Percentiles rank a stretch among this genome's conserved stretches.
phyloP scores from a whole-genome alignment of 2,888 invertebrate species.

The Mystacides longicornis region DNA sequence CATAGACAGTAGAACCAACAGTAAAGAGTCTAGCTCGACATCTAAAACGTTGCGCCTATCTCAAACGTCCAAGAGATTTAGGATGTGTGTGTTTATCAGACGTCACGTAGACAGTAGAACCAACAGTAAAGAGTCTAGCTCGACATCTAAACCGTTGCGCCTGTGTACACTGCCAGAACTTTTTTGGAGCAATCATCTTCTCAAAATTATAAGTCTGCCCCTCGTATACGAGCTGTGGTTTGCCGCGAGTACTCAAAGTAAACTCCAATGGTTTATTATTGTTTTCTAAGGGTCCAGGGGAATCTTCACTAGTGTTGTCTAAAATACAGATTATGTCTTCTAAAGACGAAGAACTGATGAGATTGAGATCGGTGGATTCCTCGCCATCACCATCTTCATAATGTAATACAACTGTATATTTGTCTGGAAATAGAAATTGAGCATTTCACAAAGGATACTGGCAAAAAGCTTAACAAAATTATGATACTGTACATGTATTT shows the following conservation, averaged over 20 bases:
- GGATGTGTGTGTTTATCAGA: slow-evolving; percentile 22
- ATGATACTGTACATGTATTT: too few species aligned
- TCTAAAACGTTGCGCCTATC: slow-evolving; percentile 12
- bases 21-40: slow-evolving; percentile 23
- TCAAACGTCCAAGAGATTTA: slow-evolving; percentile 15
- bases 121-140: slow-evolving; percentile 23
- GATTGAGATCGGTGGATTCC: background rate
- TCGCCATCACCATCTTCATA: slow-evolving; percentile 14
- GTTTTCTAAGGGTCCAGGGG: background rate
- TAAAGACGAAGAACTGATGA: background rate
- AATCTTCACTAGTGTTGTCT: slow-evolving; percentile 3
- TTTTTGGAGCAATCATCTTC: slow-evolving; percentile 18
- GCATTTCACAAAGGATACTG: too few species aligned
- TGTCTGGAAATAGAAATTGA: too few species aligned
- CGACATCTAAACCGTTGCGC: slow-evolving; percentile 20
- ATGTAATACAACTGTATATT: slow-evolving; percentile 20
- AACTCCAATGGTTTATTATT: slow-evolving; percentile 30
- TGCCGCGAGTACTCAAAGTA: slow-evolving; percentile 42
- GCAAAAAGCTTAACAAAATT: too few species aligned
- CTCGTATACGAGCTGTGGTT: slow-evolving; percentile 39
- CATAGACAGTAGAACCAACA: slow-evolving; percentile 17
- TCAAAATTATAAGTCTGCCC: slow-evolving; percentile 36
- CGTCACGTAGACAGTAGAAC: slow-evolving; percentile 18
- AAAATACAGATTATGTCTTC: background rate
- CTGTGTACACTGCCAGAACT: slow-evolving; percentile 25